These are phyloP conservation scores for Ornithorhynchus anatinus DNA, from an alignment of 2,113 vertebrate species.

Conservation along the genomic window DNA sequence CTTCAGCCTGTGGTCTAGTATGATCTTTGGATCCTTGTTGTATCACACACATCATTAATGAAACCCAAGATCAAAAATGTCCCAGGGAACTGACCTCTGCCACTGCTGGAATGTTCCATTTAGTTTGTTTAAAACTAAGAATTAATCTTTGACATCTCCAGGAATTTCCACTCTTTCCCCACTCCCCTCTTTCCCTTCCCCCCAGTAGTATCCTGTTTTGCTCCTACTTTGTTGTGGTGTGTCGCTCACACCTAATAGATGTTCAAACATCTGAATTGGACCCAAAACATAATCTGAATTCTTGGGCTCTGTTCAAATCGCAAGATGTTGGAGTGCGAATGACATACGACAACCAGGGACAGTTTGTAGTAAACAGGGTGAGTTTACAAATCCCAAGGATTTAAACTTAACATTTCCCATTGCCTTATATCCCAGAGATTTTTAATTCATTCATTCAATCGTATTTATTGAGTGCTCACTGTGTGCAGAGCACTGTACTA, in stretches of 20 bases:
- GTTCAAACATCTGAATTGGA: conserved; percentile 31
- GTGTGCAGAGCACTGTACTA: no score
- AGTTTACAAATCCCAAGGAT: neutral
- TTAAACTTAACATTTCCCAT: no score
- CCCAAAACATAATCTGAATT: conserved; percentile 33
- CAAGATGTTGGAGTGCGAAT: conserved; percentile 49
- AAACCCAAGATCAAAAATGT: neutral
- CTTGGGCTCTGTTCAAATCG: conserved; percentile 33
- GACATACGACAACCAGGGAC: neutral
- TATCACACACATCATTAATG: no score
- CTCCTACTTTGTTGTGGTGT: conserved; percentile 13
- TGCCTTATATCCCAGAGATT: no score
- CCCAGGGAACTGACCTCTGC: neutral
- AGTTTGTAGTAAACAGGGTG: neutral
- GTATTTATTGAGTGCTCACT: no score
- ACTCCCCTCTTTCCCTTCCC: neutral
- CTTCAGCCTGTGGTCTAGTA: no score
- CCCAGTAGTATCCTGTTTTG: neutral
- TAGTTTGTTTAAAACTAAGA: neutral
- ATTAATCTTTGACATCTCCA: neutral
- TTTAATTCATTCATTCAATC: no score
- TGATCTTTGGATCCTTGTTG: no score
- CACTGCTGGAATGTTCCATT: neutral
- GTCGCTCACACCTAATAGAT: conserved; percentile 44
- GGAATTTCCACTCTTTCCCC: neutral